Conservation (phyloP, 2,888 invertebrate species). For the Pachliopta kotzebuea region DNA sequence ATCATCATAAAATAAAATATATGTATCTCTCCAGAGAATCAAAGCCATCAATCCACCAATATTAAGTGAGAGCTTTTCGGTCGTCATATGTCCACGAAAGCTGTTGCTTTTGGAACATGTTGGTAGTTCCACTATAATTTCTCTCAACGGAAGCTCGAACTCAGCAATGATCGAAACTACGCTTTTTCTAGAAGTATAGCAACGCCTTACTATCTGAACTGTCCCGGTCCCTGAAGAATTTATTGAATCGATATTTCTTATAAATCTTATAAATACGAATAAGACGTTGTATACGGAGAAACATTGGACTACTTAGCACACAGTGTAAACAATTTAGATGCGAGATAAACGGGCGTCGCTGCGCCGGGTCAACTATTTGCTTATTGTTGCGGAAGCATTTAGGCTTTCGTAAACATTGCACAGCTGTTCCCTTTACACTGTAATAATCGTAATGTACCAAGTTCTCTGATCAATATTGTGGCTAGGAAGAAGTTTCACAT, state of each 20-base stretch:
- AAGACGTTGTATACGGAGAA: neutral
- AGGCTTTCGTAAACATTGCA: conserved; percentile 12
- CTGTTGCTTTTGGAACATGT: no score
- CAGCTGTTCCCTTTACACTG: conserved; percentile 18
- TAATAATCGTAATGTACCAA: conserved; percentile 17
- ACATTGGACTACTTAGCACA: neutral
- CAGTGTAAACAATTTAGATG: conserved; percentile 19
- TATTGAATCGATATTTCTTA: neutral
- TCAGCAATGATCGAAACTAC: no score
- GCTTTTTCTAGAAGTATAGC: no score
- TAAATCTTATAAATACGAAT: neutral
- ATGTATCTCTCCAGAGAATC: no score
- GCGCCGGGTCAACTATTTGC: conserved; percentile 21
- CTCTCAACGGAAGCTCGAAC: no score
- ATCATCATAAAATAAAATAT: no score
- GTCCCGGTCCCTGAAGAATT: neutral
- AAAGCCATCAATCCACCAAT: no score
- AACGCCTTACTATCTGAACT: no score
- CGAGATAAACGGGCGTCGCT: conserved; percentile 19
- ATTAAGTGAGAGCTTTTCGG: no score
- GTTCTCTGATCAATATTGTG: neutral
- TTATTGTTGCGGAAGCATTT: conserved; percentile 16
- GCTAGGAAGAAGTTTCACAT: neutral
- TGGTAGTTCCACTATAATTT: no score
- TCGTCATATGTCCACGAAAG: no score